Percentiles rank a stretch among this genome's conserved stretches.
Conservation (phyloP, 2,113 vertebrate species). For the Peromyscus maniculatus region DNA sequence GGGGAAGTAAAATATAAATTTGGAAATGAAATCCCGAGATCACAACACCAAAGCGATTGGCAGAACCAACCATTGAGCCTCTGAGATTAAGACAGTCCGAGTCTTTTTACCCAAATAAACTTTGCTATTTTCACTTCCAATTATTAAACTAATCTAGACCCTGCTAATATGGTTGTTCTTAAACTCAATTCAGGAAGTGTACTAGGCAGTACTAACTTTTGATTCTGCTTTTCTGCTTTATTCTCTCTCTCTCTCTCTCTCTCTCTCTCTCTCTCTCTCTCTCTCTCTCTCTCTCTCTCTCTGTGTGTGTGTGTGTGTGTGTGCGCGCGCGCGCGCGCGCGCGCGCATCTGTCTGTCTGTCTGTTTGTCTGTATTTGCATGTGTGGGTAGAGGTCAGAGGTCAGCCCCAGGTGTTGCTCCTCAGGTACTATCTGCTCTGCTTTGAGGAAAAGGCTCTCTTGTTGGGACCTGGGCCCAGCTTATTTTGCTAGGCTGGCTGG, state of each 20-base stretch:
- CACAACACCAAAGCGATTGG: neutral
- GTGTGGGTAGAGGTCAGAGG: neutral
- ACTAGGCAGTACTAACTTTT: neutral
- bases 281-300: neutral
- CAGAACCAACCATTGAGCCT: neutral
- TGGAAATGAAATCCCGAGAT: neutral
- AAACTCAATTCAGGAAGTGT: neutral
- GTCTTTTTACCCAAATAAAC: neutral
- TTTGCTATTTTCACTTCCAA: neutral
- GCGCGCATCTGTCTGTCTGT: neutral
- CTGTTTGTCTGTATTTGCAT: neutral
- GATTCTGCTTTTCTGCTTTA: too few relatives aligned
- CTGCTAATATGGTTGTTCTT: neutral
- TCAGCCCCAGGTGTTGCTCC: neutral
- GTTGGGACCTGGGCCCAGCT: neutral
- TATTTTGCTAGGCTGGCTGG: neutral
- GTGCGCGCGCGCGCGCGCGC: neutral
- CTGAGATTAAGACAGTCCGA: neutral
- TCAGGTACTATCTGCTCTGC: too few relatives aligned
- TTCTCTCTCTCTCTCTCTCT: neutral
- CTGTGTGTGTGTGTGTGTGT: neutral
- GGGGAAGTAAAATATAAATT: slow-evolving; percentile 2
- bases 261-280: neutral
- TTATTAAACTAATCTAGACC: slow-evolving; percentile 24
- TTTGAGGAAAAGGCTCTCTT: neutral